A percentile compares a stretch with the other conserved stretches of the same genome.
These are phyloP conservation scores for Halcyon smyrnensis DNA, from an alignment of 2,797 vertebrate genomes.

Conservation along the genomic window DNA sequence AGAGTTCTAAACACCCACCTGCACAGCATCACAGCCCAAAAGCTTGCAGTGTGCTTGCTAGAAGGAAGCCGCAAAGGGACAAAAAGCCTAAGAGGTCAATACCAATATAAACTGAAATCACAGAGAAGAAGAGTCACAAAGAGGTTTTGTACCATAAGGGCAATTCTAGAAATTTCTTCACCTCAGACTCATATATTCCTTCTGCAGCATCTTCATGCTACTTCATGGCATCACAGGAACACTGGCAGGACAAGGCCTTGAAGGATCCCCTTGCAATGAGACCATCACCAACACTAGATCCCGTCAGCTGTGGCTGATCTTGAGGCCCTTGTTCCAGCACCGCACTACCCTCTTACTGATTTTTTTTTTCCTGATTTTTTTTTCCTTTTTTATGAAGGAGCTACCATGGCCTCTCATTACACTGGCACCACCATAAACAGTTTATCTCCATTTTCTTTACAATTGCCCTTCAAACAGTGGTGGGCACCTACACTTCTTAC, in stretches of 20 bases:
- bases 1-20: not conserved
- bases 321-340: not conserved
- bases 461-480: not conserved
- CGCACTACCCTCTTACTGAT: not conserved
- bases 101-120: not conserved
- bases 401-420: not conserved
- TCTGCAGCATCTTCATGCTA: not conserved
- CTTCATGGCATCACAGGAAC: not conserved
- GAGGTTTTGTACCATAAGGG: not conserved
- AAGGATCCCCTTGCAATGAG: not conserved
- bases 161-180: not conserved
- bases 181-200: not conserved
- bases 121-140: not conserved
- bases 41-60: not conserved
- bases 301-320: not conserved
- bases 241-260: not conserved
- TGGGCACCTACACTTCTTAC: not conserved
- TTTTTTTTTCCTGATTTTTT: not conserved
- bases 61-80: not conserved
- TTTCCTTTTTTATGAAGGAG: not conserved
- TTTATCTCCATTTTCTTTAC: fast-evolving
- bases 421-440: not conserved
- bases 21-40: not conserved
- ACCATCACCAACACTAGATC: not conserved
- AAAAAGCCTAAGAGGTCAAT: not conserved